A percentile compares a stretch with the other conserved stretches of the same genome.
Conservation (phyloP, 2,888 invertebrate genomes). For the Poecilobothrus nobilitatus region DNA sequence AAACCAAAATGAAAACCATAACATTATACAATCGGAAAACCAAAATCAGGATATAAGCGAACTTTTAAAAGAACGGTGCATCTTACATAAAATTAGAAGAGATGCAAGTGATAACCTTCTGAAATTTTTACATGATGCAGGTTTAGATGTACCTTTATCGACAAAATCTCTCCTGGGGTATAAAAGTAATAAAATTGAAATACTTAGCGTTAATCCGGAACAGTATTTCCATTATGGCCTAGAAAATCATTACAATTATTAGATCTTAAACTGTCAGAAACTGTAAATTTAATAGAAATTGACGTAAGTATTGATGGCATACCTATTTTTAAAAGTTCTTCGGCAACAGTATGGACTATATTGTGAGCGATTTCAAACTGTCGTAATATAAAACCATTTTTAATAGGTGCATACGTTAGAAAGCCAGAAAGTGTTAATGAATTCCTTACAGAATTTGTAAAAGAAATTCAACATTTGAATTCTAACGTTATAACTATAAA, state of each 20-base stretch:
- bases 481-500: constrained; percentile 2
- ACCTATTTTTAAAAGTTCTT: neutral
- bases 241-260: neutral
- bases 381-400: neutral
- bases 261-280: neutral
- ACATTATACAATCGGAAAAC: too few relatives aligned
- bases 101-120: neutral
- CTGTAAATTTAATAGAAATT: neutral
- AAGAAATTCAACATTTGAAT: neutral
- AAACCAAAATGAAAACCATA: too few relatives aligned
- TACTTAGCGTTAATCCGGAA: neutral
- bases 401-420: neutral
- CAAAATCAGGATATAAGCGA: too few relatives aligned
- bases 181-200: neutral
- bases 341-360: neutral
- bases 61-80: too few relatives aligned
- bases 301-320: neutral
- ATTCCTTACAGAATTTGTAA: neutral
- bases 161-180: neutral
- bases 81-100: neutral
- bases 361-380: neutral
- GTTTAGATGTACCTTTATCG: neutral
- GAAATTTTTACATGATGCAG: neutral
- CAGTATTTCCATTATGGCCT: neutral
- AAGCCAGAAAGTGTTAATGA: neutral